Percentiles rank a stretch among this genome's conserved stretches.
phyloP scores from a whole-genome alignment of 2,113 vertebrate species.

The Chamaetylas fuelleborni region DNA sequence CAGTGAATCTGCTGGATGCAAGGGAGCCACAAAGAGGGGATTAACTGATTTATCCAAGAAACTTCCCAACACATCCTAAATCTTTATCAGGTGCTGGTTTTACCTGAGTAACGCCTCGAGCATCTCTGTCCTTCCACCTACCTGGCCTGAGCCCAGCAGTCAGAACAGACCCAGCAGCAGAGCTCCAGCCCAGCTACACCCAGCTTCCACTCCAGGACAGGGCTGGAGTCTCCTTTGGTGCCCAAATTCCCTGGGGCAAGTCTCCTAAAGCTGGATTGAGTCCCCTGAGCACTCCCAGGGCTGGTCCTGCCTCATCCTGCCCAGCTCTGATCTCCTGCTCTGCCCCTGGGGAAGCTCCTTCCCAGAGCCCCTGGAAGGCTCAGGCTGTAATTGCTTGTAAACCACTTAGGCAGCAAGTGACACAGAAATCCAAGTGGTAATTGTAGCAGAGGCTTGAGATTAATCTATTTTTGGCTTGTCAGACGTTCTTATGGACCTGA shows the following conservation, averaged over 20 bases:
- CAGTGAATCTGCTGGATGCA: background rate
- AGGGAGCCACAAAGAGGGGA: background rate
- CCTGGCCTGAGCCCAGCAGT: background rate
- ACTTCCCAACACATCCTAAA: background rate
- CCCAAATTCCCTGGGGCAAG: fast-evolving
- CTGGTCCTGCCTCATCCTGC: too few species aligned
- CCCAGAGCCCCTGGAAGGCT: background rate
- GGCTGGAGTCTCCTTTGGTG: background rate
- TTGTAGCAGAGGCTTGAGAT: background rate
- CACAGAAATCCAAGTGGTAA: conserved; percentile 3
- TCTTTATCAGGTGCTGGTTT: background rate
- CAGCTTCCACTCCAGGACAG: background rate
- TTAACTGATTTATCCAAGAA: background rate
- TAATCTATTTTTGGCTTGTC: conserved; percentile 10
- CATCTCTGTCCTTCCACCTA: background rate
- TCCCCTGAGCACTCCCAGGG: background rate
- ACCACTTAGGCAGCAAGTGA: background rate
- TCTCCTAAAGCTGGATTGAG: background rate
- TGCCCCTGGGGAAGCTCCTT: background rate
- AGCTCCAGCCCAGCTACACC: background rate
- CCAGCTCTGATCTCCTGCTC: background rate
- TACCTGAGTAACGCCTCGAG: background rate
- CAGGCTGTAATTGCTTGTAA: conserved; percentile 31
- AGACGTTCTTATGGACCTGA: background rate
- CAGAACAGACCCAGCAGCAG: background rate